A percentile compares a stretch with the other conserved stretches of the same genome.
phyloP scores from a whole-genome alignment of 2,888 invertebrate genomes.

The Drosophila paranaensis region DNA sequence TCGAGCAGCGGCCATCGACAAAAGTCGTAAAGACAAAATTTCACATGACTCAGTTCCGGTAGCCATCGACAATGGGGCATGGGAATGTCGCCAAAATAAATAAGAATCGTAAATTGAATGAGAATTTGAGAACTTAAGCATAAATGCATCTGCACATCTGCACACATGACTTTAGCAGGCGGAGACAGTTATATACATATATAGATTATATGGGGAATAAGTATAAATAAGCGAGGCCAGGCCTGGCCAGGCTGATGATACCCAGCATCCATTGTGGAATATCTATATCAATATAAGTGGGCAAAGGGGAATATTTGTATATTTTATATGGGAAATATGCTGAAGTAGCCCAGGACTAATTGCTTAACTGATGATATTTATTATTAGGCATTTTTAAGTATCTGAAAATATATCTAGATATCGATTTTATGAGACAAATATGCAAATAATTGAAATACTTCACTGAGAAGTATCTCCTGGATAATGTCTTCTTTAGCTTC shows the following conservation, averaged over 20 bases:
- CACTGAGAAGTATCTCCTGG: no score
- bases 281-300: neutral
- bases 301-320: neutral
- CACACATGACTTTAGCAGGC: constrained; percentile 29
- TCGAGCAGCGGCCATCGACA: constrained; percentile 52
- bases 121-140: constrained; percentile 2
- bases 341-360: no score
- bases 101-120: constrained; percentile 16
- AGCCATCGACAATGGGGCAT: constrained; percentile 34
- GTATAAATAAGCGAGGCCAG: neutral
- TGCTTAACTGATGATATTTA: neutral
- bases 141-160: constrained; percentile 27
- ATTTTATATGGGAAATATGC: neutral
- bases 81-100: constrained; percentile 62
- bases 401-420: neutral
- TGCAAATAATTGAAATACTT: no score
- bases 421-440: no score
- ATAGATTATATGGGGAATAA: constrained; percentile 46
- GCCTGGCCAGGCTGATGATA: neutral
- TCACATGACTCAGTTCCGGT: constrained; percentile 67
- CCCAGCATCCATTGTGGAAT: neutral
- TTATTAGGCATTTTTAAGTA: neutral
- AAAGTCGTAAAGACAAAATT: constrained; percentile 50
- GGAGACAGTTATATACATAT: neutral
- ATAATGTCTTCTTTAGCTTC: neutral